Evolutionary conservation across 2,888 invertebrate genomes (phyloP), one percentile per base, ranked within the genome.

Genomic region (Magallana nippona): DNA sequence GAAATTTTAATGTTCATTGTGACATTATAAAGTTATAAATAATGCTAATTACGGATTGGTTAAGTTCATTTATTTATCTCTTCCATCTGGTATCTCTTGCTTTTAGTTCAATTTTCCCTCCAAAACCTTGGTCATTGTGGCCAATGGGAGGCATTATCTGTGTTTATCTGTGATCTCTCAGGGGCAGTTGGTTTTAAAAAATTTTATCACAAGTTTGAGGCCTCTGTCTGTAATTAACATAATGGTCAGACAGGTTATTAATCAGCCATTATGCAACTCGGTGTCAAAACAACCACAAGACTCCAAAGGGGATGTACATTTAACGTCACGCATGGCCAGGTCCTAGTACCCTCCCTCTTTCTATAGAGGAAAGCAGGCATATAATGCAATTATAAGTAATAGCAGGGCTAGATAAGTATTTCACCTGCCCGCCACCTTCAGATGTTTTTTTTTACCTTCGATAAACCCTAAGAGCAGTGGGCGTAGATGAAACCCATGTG

Each of bases 371-470:
- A 71, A 71, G 71, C 27, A 71, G 5, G 27, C 71, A 71, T 71
- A 32, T 71, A 71, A 71, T 71, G 71, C 32, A 27, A 71, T 71
- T 71, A 15, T 71, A 71, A 27, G 27, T 71, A 71, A 71, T 71
- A 27, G 13, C 27, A 22, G 71, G 27, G 5, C 71, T 27, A 71
- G 71, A 71, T 71, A 71, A 22, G 32, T 10, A 71, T 27, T 27
- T 71, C 71, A 71, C 71, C 71, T 71, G 71, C 71, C 27, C 27
- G 27, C 71, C 71, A 71, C 71, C 71, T 71, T 71, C 71, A 71
- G 71, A 71, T 71, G 71, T 71, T 71, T 71, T 27, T 71, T 71
- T 71, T 27, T 71, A 71, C 71, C 71, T 71, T 71, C 32, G 71
- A 71, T 71, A 71, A 71, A 27, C 44, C 71, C 27, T 10, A 15